Conservation (phyloP, 2,797 vertebrate genomes). For the Bovichtus diacanthus region DNA sequence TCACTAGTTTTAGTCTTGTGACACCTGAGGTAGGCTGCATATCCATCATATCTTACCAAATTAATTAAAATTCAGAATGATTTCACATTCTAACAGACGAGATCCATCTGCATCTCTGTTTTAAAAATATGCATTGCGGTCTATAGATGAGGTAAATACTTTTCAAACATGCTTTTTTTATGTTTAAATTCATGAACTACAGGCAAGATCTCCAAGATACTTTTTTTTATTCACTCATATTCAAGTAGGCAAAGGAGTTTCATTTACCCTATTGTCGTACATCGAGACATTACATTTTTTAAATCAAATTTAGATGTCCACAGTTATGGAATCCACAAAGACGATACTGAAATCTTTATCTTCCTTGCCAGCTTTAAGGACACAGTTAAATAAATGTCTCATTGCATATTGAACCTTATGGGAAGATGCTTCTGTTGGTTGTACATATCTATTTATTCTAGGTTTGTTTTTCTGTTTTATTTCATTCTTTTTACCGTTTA, state of each 20-base stretch:
- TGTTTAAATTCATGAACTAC: background rate
- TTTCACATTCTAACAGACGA: background rate
- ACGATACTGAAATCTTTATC: background rate
- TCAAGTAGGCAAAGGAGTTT: too few relatives aligned
- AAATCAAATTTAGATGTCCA: background rate
- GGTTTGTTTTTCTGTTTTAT: too few relatives aligned
- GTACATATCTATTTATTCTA: too few relatives aligned
- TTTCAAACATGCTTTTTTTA: background rate
- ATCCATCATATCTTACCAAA: background rate
- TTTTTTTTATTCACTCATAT: background rate
- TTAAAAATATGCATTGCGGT: background rate
- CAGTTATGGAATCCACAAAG: background rate
- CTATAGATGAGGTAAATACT: background rate
- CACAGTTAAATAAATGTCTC: background rate
- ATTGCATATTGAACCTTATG: background rate
- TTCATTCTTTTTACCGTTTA: background rate
- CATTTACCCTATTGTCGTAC: rapidly evolving
- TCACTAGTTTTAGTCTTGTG: background rate
- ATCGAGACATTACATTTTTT: background rate
- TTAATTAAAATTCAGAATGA: background rate
- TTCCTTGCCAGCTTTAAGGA: background rate
- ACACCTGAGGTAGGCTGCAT: background rate
- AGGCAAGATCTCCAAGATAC: background rate
- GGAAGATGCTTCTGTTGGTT: background rate
- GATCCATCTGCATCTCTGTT: background rate